Evolutionary conservation across 2,888 invertebrate genomes (phyloP).

Genomic region (Hybos culiciformis): DNA sequence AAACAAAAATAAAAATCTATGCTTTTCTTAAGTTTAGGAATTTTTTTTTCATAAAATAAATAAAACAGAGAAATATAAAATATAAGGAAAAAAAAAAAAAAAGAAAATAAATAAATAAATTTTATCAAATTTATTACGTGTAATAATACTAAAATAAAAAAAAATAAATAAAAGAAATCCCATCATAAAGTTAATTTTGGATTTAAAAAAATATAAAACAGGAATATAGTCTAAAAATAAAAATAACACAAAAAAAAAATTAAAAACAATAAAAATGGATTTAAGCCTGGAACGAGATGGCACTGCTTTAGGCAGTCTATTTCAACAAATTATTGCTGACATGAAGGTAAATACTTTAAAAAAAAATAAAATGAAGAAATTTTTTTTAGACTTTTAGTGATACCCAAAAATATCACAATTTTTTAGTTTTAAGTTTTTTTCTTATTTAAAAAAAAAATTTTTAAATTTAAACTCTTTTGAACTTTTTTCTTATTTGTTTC

Average conservation of each 20-base stretch:
- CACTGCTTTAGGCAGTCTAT: conserved; percentile 81
- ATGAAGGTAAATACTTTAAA: conserved; percentile 71
- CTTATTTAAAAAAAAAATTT: too few relatives aligned
- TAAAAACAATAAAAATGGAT: conserved; percentile 25
- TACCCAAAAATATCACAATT: too few relatives aligned
- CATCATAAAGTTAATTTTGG: too few relatives aligned
- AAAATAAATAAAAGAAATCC: background rate
- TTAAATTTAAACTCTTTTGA: too few relatives aligned
- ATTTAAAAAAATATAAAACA: background rate
- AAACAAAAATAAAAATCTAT: too few relatives aligned
- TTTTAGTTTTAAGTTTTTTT: too few relatives aligned
- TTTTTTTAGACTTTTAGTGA: too few relatives aligned
- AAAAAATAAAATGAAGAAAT: background rate
- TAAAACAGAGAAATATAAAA: background rate
- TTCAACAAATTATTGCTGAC: conserved; percentile 89
- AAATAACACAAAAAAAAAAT: conserved; percentile 4
- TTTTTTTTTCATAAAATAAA: background rate
- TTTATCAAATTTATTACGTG: background rate
- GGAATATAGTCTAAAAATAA: background rate
- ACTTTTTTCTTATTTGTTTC: too few relatives aligned
- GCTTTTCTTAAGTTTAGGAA: background rate
- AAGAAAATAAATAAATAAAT: background rate
- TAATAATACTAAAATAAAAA: background rate
- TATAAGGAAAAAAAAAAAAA: background rate
- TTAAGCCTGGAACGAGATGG: conserved; percentile 51